Conservation (phyloP, 2,113 vertebrate genomes). For the Ciconia maguari region DNA sequence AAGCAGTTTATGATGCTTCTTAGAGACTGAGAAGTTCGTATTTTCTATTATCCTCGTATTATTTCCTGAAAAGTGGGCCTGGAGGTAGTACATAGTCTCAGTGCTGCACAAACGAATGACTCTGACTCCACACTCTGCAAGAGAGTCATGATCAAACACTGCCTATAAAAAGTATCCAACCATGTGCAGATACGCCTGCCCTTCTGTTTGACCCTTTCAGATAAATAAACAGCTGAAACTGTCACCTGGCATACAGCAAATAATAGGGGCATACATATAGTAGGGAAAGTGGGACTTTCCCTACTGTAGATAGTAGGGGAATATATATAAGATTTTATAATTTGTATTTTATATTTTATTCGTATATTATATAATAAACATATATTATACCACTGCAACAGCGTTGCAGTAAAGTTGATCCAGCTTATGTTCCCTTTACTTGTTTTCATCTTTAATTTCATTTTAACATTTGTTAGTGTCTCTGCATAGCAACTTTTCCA, state of each 20-base stretch:
- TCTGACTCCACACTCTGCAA: not conserved
- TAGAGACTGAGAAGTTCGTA: not conserved
- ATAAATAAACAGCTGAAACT: not conserved
- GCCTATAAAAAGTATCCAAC: not conserved
- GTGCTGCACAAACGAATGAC: not conserved
- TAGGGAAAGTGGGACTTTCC: not conserved
- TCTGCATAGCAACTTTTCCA: not conserved
- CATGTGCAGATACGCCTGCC: accelerated
- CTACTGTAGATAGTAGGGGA: not conserved
- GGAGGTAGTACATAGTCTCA: not conserved
- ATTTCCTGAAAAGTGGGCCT: not conserved
- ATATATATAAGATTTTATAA: not conserved
- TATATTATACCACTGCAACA: not conserved
- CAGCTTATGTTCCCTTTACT: not conserved
- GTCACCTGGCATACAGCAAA: not conserved
- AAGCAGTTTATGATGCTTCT: not conserved
- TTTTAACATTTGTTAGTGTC: not conserved
- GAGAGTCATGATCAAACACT: not conserved
- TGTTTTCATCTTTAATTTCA: not conserved
- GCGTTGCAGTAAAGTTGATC: not conserved
- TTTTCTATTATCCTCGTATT: not conserved
- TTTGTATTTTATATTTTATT: not conserved
- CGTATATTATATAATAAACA: not conserved
- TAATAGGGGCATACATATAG: not conserved
- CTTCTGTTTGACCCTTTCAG: not conserved